Conservation (phyloP, 2,888 invertebrate species). For the Hemithea aestivaria region DNA sequence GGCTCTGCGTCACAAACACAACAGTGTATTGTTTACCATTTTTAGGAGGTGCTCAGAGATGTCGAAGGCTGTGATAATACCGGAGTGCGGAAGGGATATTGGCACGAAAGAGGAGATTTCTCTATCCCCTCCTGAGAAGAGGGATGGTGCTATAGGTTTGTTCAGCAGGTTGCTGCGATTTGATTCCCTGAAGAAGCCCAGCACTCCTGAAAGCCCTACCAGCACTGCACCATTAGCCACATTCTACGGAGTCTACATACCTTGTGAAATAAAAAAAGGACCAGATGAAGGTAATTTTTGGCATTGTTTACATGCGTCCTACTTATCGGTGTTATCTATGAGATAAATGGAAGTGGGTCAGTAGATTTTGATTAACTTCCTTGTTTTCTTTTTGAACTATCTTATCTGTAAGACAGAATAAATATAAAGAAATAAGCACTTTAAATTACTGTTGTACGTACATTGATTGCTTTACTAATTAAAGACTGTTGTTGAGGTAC, state of each 20-base stretch:
- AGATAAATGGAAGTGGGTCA: slow-evolving; percentile 32
- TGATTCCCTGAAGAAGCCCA: slow-evolving; percentile 55
- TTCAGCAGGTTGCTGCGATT: slow-evolving; percentile 62
- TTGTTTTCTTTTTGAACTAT: slow-evolving; percentile 11
- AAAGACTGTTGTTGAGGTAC: too few relatives aligned
- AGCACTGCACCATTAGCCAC: slow-evolving; percentile 50
- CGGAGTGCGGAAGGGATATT: slow-evolving; percentile 62
- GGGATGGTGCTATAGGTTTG: slow-evolving; percentile 60
- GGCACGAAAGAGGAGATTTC: slow-evolving; percentile 62
- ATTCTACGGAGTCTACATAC: slow-evolving; percentile 75
- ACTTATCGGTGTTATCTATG: slow-evolving; percentile 16
- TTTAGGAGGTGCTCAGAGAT: slow-evolving; percentile 48
- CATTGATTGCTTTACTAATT: too few relatives aligned
- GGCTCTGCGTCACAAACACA: slow-evolving; percentile 72
- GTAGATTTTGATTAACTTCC: slow-evolving; percentile 18
- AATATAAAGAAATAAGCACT: too few relatives aligned
- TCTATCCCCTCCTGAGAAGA: slow-evolving; percentile 59
- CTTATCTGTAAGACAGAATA: background rate
- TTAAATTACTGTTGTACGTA: too few relatives aligned
- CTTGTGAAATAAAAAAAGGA: slow-evolving; percentile 74
- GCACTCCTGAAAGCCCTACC: slow-evolving; percentile 47
- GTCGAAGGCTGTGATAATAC: slow-evolving; percentile 68
- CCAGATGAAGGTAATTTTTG: slow-evolving; percentile 65
- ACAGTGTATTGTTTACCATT: slow-evolving; percentile 65
- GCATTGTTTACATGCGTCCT: slow-evolving; percentile 1